Base-by-base conservation (phyloP, 2,113 vertebrate species). In the Hipposideros armiger region DNA sequence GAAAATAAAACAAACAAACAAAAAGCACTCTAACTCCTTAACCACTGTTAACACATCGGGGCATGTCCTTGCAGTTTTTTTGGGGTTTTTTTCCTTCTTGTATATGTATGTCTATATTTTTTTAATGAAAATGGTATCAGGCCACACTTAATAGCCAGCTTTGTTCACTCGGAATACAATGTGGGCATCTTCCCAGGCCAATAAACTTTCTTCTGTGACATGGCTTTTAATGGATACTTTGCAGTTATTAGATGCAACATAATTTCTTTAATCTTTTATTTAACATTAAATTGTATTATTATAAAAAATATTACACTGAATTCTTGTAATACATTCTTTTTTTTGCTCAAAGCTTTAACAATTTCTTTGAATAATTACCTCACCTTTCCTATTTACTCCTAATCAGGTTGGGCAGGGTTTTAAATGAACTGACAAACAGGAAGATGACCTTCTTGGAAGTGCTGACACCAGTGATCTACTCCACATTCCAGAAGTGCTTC, bases 221-320 rank as follows among this genome's bases (percentile, higher is more conserved):
- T 72, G 47, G 26, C 36, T 87, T 95, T 87, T 91, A 77, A 67
- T 32, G 50, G 82, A 15, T 62, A 42, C 72, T 62, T 60, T 47
- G 77, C 17, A 32, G 74, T 16, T 62, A 32, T 83, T 83, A 82
- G 40, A 78, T 88, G 30, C 52, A 62, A 11, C 20, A 36, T 40
- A 28, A 72, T 93, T 77, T 96, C 64, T 87, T 90, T 72, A 74
- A n/a, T 60, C 13, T 87, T 84, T 73, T 78, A 19, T 72, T 73
- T 80, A 81, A 76, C 36, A 52, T 69, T 94, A 76, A 28, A 45
- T 50, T 82, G 80, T 66, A 14, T 66, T 74, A 30, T 77, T 54
- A 78, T 54, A 20, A 74, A 86, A 60, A 69, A 82, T 64, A 77
- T 47, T 47, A 52, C 1, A 0, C 30, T 7, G 42, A 80, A 56